Percentiles rank a stretch among this genome's conserved stretches.
phyloP scores from a whole-genome alignment of 2,888 invertebrate genomes.

The Polyploca ridens region DNA sequence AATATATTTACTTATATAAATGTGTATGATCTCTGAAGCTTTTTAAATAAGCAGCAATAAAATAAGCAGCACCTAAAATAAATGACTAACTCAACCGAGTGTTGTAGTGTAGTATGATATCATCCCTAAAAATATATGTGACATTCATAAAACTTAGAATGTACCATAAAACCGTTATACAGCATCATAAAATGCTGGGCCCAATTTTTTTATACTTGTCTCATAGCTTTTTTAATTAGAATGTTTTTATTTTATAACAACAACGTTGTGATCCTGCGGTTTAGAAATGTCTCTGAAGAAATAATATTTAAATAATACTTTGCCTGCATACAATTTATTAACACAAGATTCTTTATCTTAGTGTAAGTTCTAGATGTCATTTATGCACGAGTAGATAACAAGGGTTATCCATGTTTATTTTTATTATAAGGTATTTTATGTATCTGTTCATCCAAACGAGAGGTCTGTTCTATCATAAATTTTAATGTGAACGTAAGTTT shows the following conservation, averaged over 20 bases:
- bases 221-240: background rate
- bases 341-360: too few relatives aligned
- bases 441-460: background rate
- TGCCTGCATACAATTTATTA: background rate
- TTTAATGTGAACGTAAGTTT: conserved; percentile 9
- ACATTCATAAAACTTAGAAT: background rate
- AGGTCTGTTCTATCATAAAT: background rate
- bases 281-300: background rate
- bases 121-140: background rate
- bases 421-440: background rate
- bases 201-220: background rate
- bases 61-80: background rate
- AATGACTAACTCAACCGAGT: background rate
- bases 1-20: too few relatives aligned
- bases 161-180: background rate
- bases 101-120: background rate
- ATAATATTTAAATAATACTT: background rate
- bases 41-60: too few relatives aligned
- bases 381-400: too few relatives aligned
- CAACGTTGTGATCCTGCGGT: background rate
- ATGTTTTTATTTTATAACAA: background rate
- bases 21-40: too few relatives aligned
- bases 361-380: too few relatives aligned
- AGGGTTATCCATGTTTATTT: background rate
- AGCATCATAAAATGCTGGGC: background rate